Evolutionary conservation across 2,113 vertebrate species (phyloP).

Genomic region (Neolamprologus sp.): DNA sequence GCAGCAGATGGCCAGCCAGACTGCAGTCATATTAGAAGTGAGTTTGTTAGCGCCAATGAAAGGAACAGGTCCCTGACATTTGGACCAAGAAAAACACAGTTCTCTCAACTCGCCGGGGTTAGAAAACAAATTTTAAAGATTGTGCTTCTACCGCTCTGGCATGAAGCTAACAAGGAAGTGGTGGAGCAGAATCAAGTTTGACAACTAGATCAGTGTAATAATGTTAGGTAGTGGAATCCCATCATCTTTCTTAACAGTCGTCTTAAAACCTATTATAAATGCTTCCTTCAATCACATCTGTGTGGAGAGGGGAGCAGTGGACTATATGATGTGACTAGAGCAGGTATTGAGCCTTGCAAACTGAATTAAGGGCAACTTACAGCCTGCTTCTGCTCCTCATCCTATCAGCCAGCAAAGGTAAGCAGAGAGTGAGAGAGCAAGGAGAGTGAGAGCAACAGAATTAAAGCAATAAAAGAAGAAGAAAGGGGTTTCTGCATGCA

Average conservation of each 20-base stretch:
- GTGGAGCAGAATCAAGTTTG: background rate
- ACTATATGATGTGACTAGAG: conserved; percentile 32
- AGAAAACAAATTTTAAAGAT: background rate
- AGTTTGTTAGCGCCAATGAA: conserved; percentile 59
- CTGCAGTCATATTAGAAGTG: conserved; percentile 63
- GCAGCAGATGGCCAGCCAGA: conserved; percentile 73
- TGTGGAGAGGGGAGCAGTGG: background rate
- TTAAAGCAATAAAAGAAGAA: conserved; percentile 22
- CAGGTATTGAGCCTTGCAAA: conserved; percentile 23
- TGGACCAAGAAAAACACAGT: conserved; percentile 3
- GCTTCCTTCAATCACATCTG: background rate
- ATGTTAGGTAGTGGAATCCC: background rate
- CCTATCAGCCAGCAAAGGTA: conserved; percentile 70
- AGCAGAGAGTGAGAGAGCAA: conserved; percentile 34
- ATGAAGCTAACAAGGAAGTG: background rate
- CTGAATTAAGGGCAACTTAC: conserved; percentile 78
- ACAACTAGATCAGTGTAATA: background rate
- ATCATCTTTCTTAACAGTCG: background rate
- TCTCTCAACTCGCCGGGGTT: background rate
- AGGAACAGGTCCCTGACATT: conserved; percentile 60
- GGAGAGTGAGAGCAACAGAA: conserved; percentile 32
- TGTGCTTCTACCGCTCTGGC: background rate
- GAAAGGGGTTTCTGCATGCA: conserved; percentile 22
- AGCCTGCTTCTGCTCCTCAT: conserved; percentile 95
- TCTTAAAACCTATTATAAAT: background rate